These are phyloP conservation scores for Amazona guildingii DNA, from an alignment of 2,113 vertebrate genomes.

Conservation along the genomic window DNA sequence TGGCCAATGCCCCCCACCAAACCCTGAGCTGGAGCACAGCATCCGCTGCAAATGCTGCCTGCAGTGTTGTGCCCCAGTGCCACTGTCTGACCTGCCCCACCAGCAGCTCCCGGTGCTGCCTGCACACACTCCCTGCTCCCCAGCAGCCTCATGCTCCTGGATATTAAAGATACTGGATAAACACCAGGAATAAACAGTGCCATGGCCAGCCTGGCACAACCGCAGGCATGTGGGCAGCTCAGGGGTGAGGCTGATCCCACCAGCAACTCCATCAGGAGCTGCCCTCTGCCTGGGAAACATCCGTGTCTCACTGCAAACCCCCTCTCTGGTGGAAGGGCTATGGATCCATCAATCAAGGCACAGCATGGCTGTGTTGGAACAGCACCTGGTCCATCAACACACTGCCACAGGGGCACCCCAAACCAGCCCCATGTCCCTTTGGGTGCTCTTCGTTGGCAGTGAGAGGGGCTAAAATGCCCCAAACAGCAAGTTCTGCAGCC, in stretches of 20 bases:
- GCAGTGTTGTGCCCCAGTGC: rapidly evolving
- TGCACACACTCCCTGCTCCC: neutral
- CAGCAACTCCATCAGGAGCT: rapidly evolving
- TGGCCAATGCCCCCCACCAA: rapidly evolving
- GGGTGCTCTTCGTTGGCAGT: neutral
- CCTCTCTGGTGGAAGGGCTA: neutral
- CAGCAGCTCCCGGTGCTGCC: neutral
- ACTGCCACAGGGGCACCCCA: neutral
- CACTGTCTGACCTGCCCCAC: rapidly evolving
- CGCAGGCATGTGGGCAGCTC: neutral
- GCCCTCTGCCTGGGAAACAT: neutral
- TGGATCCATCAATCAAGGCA: neutral
- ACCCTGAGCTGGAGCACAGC: neutral
- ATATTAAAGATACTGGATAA: neutral
- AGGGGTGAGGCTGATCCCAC: neutral
- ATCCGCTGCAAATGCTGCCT: neutral
- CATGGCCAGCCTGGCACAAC: neutral
- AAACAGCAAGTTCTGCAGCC: rapidly evolving
- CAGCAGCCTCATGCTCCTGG: slow-evolving; percentile 11
- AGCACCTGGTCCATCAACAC: rapidly evolving
- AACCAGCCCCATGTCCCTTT: neutral
- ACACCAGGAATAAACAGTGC: neutral
- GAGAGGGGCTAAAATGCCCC: neutral
- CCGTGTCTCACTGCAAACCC: neutral
- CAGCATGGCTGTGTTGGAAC: neutral